phyloP scores from a whole-genome alignment of 2,888 invertebrate genomes.

The Elysia crispata region DNA sequence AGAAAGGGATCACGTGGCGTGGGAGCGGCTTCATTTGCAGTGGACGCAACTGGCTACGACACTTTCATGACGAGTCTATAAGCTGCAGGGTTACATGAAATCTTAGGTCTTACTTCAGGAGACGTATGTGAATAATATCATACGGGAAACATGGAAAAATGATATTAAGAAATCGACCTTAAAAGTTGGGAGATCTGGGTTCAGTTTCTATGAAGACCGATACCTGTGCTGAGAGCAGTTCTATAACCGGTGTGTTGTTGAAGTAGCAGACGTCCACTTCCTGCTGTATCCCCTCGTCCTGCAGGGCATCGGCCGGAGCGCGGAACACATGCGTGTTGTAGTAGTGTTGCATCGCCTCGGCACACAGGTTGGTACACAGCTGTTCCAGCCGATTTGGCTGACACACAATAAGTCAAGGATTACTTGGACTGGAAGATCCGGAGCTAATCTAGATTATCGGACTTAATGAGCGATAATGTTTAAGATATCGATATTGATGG shows the following conservation, averaged over 20 bases:
- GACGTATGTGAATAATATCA: background rate
- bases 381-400: no score
- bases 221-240: conserved; percentile 92
- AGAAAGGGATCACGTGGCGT: no score
- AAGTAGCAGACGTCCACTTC: conserved; percentile 95
- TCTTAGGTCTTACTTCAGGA: no score
- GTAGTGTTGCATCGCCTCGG: conserved; percentile 98
- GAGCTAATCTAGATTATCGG: no score
- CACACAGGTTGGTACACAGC: conserved; percentile 95
- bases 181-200: background rate
- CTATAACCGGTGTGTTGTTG: conserved; percentile 96
- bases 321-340: conserved; percentile 98
- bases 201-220: background rate
- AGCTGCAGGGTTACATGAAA: no score
- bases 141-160: background rate
- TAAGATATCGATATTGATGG: no score
- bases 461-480: no score
- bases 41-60: no score
- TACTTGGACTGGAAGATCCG: no score
- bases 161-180: background rate
- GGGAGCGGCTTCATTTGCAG: no score
- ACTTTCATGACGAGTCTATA: no score
- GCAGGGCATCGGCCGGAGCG: conserved; percentile 93
- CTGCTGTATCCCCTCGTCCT: conserved; percentile 93
- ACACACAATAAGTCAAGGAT: no score